A percentile compares a stretch with the other conserved stretches of the same genome.
Evolutionary conservation across 2,797 vertebrate species (phyloP).

Genomic region (Platalea minor): DNA sequence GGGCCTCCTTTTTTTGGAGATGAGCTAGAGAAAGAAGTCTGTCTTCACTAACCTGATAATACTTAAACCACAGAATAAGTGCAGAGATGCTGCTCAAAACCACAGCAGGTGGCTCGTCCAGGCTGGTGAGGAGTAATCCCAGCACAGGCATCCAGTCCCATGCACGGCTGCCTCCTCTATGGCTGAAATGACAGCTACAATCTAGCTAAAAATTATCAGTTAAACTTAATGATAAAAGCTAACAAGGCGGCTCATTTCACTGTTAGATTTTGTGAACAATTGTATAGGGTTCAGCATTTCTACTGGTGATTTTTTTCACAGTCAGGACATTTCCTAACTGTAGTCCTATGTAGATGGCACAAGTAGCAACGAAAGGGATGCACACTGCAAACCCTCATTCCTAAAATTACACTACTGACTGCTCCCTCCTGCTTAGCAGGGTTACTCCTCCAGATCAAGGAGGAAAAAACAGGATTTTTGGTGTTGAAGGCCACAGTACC

Average conservation of each 20-base stretch:
- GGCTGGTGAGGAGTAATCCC: not conserved
- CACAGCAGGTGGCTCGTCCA: not conserved
- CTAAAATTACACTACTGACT: not conserved
- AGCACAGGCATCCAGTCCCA: not conserved
- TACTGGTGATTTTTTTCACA: not conserved
- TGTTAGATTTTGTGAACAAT: not conserved
- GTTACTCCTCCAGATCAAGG: not conserved
- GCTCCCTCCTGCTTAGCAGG: not conserved
- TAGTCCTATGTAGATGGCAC: not conserved
- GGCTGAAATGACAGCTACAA: not conserved
- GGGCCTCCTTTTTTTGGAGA: not conserved
- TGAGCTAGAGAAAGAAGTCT: not conserved
- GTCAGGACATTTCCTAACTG: not conserved
- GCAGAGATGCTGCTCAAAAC: not conserved
- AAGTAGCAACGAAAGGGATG: not conserved
- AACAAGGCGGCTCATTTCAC: not conserved
- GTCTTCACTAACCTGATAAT: not conserved
- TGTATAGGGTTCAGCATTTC: not conserved
- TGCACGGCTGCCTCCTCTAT: not conserved
- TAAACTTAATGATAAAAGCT: not conserved
- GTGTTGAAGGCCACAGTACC: not conserved
- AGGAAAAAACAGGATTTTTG: not conserved
- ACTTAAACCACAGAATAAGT: not conserved
- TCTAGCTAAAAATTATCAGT: not conserved
- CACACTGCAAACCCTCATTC: fast-evolving